A percentile compares a stretch with the other conserved stretches of the same genome.
phyloP scores from a whole-genome alignment of 2,888 invertebrate genomes.

The Tenthredo livida region DNA sequence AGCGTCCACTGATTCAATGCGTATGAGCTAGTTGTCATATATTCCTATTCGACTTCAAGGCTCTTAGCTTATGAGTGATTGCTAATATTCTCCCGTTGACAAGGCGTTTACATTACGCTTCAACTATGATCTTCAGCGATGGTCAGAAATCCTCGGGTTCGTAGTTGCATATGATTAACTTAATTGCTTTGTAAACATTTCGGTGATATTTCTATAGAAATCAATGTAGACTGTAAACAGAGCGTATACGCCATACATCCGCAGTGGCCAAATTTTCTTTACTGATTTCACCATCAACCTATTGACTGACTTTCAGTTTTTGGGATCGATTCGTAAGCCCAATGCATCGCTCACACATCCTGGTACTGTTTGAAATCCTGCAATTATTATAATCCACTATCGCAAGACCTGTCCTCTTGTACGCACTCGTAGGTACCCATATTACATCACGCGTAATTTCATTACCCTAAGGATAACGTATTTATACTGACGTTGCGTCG shows the following conservation, averaged over 20 bases:
- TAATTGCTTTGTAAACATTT: slow-evolving; percentile 1
- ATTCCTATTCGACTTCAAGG: background rate
- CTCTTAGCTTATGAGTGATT: background rate
- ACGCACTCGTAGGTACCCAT: background rate
- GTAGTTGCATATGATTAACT: background rate
- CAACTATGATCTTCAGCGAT: background rate
- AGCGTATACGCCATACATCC: background rate
- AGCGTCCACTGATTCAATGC: background rate
- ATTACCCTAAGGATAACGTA: too few relatives aligned
- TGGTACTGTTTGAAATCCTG: background rate
- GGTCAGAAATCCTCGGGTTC: background rate
- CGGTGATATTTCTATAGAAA: background rate
- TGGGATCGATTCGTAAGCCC: background rate
- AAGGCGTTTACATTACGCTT: slow-evolving; percentile 3
- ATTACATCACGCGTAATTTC: background rate
- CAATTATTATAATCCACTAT: background rate
- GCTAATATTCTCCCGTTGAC: background rate
- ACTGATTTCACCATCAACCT: background rate
- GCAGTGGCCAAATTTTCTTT: background rate
- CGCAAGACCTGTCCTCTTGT: background rate
- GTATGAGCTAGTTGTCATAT: background rate
- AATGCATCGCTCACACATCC: background rate
- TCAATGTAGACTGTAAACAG: background rate
- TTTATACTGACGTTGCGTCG: background rate
- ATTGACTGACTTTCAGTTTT: background rate